A percentile compares a stretch with the other conserved stretches of the same genome.
phyloP scores from a whole-genome alignment of 2,888 invertebrate species.

The Noctua fimbriata region DNA sequence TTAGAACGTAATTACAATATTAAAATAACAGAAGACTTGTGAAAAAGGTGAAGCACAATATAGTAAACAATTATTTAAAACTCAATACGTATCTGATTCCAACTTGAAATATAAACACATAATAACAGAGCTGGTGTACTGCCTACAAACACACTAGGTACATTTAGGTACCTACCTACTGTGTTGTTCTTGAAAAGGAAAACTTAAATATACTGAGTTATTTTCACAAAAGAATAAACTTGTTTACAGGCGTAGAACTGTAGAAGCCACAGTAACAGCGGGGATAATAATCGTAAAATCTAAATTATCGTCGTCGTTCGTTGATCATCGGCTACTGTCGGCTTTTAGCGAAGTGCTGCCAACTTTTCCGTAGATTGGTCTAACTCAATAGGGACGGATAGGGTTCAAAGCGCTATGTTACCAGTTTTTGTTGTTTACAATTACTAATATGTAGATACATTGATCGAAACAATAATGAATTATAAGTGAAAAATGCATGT shows the following conservation, averaged over 20 bases:
- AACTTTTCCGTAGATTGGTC: slow-evolving; percentile 16
- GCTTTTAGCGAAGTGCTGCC: slow-evolving; percentile 24
- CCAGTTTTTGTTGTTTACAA: not conserved
- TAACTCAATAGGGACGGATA: not conserved
- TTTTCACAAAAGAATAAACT: slow-evolving; percentile 36
- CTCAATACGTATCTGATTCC: not conserved
- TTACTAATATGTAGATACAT: not conserved
- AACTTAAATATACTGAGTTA: slow-evolving; percentile 1
- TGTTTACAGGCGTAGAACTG: slow-evolving; percentile 20
- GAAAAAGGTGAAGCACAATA: not conserved
- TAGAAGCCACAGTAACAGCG: slow-evolving; percentile 5
- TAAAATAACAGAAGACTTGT: not conserved
- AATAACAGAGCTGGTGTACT: not conserved
- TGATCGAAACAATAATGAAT: not conserved
- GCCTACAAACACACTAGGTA: not conserved
- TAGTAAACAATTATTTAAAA: not conserved
- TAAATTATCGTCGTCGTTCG: slow-evolving; percentile 39
- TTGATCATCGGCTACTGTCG: slow-evolving; percentile 37
- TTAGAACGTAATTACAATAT: not conserved
- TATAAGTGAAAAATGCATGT: not conserved
- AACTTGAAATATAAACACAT: not conserved
- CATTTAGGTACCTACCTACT: not conserved
- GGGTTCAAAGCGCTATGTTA: not conserved
- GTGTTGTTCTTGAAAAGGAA: not conserved
- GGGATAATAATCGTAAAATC: slow-evolving; percentile 51